Conservation (phyloP, 2,888 invertebrate species). For the Agriopis marginaria region DNA sequence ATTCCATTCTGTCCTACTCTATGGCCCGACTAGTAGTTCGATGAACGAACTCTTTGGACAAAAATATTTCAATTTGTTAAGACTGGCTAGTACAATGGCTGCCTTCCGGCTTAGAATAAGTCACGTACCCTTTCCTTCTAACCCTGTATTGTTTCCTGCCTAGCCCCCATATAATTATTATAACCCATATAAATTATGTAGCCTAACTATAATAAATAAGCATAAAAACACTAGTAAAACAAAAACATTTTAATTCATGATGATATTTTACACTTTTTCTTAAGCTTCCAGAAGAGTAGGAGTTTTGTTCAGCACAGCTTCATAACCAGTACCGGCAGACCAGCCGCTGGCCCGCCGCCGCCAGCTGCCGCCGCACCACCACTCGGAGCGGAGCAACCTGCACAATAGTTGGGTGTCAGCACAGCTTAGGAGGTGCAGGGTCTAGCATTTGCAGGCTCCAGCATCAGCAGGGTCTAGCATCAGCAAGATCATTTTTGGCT, state of each 20-base stretch:
- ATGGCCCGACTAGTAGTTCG: too few relatives aligned
- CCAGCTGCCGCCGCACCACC: conserved; percentile 55
- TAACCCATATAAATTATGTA: too few relatives aligned
- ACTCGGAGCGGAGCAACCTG: conserved; percentile 71
- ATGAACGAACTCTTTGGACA: too few relatives aligned
- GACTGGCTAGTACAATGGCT: too few relatives aligned
- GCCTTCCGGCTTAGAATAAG: too few relatives aligned
- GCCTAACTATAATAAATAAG: neutral
- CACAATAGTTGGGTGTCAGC: conserved; percentile 66
- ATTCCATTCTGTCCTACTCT: too few relatives aligned
- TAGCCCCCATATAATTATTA: too few relatives aligned
- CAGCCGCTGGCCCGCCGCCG: conserved; percentile 60
- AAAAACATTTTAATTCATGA: conserved; percentile 45
- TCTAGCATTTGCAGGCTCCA: too few relatives aligned
- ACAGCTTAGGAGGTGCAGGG: conserved; percentile 42
- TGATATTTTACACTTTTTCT: conserved; percentile 72
- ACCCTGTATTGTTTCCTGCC: too few relatives aligned
- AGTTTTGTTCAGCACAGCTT: conserved; percentile 67
- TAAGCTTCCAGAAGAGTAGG: conserved; percentile 57
- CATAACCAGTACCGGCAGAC: conserved; percentile 75
- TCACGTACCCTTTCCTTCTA: too few relatives aligned
- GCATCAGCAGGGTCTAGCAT: conserved; percentile 34
- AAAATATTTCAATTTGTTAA: too few relatives aligned
- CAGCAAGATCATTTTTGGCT: conserved; percentile 51
- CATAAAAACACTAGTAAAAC: conserved; percentile 30